Base-by-base conservation (phyloP, 2,113 vertebrate species). In the Oryzias javanicus region DNA sequence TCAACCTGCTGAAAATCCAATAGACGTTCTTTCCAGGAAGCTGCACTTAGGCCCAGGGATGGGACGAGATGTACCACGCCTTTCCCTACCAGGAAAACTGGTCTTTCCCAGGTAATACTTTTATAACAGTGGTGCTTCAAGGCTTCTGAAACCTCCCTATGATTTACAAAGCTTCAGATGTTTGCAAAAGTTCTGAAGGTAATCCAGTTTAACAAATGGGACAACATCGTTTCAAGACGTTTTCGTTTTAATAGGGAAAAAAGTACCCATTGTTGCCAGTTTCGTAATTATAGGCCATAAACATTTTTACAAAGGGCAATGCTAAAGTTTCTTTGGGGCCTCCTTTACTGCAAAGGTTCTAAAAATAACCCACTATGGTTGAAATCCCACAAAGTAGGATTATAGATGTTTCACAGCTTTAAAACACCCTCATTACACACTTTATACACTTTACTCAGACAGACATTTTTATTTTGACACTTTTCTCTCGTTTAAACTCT, bases 1-100 rank as follows among this genome's bases (percentile, higher is more conserved):
- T 0, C 97, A 99, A 48, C 97, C 97, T 4, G 97, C 97, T 55
- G 97, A 99, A 84, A 99, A 99, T 54, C 97, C 97, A 58, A 93
- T 99, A 12, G 97, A 99, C 0, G 97, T 99, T 48, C 87, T 99
- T 40, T 99, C 97, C 46, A 93, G 97, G 85, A 99, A 99, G 74
- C 95, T 99, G 46, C 97, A 99, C 89, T 82, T 99, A 76, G 96
- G 97, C 25, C 95, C 95, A 2, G 95, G 93, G 0, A 93, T 98
- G 79, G 97, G 95, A 40, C 94, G 97, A 0, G 97, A 99, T 2
- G 95, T 98, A 55, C 97, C 97, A 50, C 95, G 97, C 40, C 91
- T 99, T 58, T 99, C 97, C 0, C 91, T 99, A 85, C 97, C 97
- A 15, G 97, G 97, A 50, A 99, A 99, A 85, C 91, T 99, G 83